These are phyloP conservation scores for Drosophila burlai DNA, from an alignment of 1,140 invertebrate species.

Conservation along the genomic window DNA sequence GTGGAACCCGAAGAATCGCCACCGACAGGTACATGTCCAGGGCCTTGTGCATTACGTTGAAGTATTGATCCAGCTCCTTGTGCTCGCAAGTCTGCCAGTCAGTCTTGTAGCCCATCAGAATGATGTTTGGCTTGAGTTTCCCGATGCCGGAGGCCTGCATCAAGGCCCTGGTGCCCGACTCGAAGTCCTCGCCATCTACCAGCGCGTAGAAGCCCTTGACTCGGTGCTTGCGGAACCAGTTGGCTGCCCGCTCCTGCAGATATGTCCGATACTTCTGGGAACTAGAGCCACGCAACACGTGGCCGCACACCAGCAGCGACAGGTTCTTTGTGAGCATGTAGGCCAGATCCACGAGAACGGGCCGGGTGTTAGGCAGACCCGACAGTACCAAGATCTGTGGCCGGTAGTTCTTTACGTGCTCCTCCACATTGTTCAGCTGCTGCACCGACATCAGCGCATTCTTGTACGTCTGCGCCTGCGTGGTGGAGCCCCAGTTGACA, in stretches of 20 bases:
- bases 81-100: constrained; percentile 93
- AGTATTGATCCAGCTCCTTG: constrained; percentile 93
- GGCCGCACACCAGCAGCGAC: constrained; percentile 96
- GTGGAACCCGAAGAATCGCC: constrained; percentile 92
- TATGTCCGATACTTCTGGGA: constrained; percentile 85
- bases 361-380: constrained; percentile 93
- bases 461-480: constrained; percentile 98
- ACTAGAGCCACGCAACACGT: constrained; percentile 91
- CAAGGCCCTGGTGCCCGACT: constrained; percentile 90
- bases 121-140: constrained; percentile 95
- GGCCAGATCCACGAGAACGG: constrained; percentile 95
- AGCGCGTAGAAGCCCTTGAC: constrained; percentile 96
- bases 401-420: constrained; percentile 98
- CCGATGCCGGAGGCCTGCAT: constrained; percentile 94
- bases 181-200: constrained; percentile 92
- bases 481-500: constrained; percentile 99
- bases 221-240: constrained; percentile 93
- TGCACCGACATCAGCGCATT: constrained; percentile 94
- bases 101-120: constrained; percentile 96
- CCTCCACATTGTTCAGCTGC: constrained; percentile 94
- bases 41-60: constrained; percentile 97
- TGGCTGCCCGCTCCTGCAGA: constrained; percentile 88
- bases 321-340: constrained; percentile 96
- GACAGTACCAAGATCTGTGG: constrained; percentile 95
- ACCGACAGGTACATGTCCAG: constrained; percentile 97